Evolutionary conservation across 2,888 invertebrate species (phyloP).

Genomic region (Rhagophthalmus giganteus): DNA sequence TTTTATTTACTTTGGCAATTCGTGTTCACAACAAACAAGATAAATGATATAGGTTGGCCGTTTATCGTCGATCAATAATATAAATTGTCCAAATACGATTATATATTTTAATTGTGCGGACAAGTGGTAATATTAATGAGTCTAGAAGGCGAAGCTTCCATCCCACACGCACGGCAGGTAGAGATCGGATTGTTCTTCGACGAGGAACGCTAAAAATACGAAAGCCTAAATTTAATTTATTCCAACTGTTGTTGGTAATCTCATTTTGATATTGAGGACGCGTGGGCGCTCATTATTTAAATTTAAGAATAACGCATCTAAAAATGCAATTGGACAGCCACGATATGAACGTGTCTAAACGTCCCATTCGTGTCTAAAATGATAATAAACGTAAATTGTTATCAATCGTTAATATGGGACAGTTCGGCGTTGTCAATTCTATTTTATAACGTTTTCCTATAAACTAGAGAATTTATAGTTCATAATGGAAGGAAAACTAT

Average conservation of each 20-base stretch:
- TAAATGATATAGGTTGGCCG: slow-evolving; percentile 48
- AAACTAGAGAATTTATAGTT: no score
- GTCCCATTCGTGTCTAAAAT: no score
- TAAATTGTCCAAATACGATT: slow-evolving; percentile 56
- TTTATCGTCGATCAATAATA: slow-evolving; percentile 56
- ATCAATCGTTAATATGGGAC: no score
- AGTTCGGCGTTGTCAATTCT: no score
- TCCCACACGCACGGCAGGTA: slow-evolving; percentile 51
- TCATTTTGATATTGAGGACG: slow-evolving; percentile 9
- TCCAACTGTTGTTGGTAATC: slow-evolving; percentile 17
- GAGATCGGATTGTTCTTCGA: slow-evolving; percentile 31
- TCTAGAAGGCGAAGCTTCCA: slow-evolving; percentile 42
- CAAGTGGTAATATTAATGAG: slow-evolving; percentile 56
- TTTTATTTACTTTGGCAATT: slow-evolving; percentile 43
- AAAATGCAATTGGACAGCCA: no score
- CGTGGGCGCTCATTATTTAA: slow-evolving; percentile 4
- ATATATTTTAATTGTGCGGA: slow-evolving; percentile 57
- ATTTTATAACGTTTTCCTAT: no score
- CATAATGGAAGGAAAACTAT: no score
- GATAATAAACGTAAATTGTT: no score
- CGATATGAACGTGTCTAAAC: no score
- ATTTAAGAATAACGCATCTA: no score
- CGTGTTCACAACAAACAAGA: slow-evolving; percentile 46
- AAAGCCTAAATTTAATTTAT: slow-evolving; percentile 21
- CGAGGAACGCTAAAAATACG: slow-evolving; percentile 13